Evolutionary conservation across 2,113 vertebrate species (phyloP), one percentile per base, ranked within the genome.

Genomic region (Pimephales promelas): DNA sequence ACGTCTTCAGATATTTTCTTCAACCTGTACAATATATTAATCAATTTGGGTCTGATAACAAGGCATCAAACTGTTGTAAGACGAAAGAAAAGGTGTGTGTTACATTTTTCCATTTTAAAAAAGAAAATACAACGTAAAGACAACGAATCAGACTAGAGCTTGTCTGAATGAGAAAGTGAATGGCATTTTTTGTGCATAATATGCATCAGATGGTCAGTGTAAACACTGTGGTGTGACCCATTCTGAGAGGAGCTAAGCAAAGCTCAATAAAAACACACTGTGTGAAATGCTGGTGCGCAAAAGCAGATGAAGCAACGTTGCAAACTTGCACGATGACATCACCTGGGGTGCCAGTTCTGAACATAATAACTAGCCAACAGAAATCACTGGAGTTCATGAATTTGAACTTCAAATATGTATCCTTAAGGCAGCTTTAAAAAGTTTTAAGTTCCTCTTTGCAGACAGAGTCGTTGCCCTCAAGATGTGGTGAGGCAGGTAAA

Each of bases 371-470:
- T 22, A 11, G 57, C 28, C 18, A 57, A 6, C 31, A 11, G 40
- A 47, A 64, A 22, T 45, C n/a, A 79, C 24, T 45, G 52, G 31
- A 84, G 47, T 71, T 71, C 28, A 34, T 78, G 34, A 56, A 47
- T 64, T 76, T n/a, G 7, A 49, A 45, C 66, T 52, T 83, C 71
- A 83, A 74, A 76, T 56, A 83, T 49, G 52, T 76, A 34, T 71
- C 82, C 72, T 76, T 26, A 76, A 75, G 82, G 56, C 24, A 76
- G 71, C 61, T 75, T 56, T 47, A 62, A 74, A 56, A 75, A 75
- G 71, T 74, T 75, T 20, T 9, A 80, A n/a, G 61, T 80, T 16
- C 43, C 80, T 45, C 54, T 73, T 47, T 81, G 66, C 11, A 56
- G 47, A 40, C 47, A 34, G 11, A 81, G n/a, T 18, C n/a, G 26